Percentiles rank a stretch among this genome's conserved stretches.
Evolutionary conservation across 2,888 invertebrate genomes (phyloP).

Genomic region (Oegoconia quadripuncta): DNA sequence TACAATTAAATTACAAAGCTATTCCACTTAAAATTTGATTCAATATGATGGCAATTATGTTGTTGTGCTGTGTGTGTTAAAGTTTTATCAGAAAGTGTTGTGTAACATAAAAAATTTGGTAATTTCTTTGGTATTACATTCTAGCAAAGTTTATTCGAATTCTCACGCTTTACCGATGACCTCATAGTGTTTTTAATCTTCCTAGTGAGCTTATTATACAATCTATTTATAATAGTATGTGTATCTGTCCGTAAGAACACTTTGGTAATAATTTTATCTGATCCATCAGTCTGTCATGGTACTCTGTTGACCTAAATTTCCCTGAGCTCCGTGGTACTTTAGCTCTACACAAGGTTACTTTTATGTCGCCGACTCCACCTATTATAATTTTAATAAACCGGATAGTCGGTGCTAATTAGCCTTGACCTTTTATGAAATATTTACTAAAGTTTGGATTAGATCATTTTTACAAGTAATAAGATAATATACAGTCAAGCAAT

Average conservation of each 20-base stretch:
- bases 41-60: conserved; percentile 5
- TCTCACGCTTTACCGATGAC: conserved; percentile 37
- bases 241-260: neutral
- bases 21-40: conserved; percentile 8
- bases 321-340: neutral
- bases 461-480: neutral
- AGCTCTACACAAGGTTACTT: conserved; percentile 8
- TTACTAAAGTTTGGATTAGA: neutral
- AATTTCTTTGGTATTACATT: conserved; percentile 10
- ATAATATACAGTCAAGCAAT: too few species aligned
- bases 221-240: conserved; percentile 9
- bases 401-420: neutral
- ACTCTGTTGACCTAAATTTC: neutral
- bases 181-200: conserved; percentile 40
- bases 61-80: conserved; percentile 39
- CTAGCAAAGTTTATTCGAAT: conserved; percentile 17
- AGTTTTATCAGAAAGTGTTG: conserved; percentile 7
- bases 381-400: conserved; percentile 1
- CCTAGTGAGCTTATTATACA: conserved; percentile 8
- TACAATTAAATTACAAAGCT: conserved; percentile 19
- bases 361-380: conserved; percentile 17
- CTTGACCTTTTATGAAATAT: neutral
- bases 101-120: neutral
- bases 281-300: neutral
- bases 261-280: neutral